phyloP scores from a whole-genome alignment of 2,888 invertebrate genomes.

The Allolobophora icterica region DNA sequence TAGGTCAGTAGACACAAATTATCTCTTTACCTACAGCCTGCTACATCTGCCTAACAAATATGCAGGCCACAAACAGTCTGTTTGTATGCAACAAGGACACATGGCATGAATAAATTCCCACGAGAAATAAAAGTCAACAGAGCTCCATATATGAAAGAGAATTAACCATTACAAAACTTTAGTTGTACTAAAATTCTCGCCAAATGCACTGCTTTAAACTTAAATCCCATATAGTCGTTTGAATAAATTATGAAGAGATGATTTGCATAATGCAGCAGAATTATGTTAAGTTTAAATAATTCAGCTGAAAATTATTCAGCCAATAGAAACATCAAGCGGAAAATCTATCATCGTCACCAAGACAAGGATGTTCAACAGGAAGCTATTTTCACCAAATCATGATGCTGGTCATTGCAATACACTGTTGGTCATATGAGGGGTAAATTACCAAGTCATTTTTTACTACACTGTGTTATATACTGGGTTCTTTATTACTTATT shows the following conservation, averaged over 20 bases:
- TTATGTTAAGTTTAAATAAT: not conserved
- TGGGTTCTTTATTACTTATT: no score
- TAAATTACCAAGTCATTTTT: not conserved
- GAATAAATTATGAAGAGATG: not conserved
- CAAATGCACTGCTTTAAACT: no score
- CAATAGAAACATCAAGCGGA: not conserved
- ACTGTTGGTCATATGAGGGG: not conserved
- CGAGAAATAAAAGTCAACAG: not conserved
- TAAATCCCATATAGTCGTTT: not conserved
- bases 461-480: no score
- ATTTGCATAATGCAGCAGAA: not conserved
- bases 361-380: not conserved
- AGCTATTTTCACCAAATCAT: not conserved
- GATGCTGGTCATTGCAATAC: not conserved
- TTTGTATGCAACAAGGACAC: not conserved
- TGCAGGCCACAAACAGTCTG: not conserved
- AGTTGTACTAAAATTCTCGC: not conserved
- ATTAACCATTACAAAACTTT: not conserved
- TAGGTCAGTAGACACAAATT: not conserved
- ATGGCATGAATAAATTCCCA: not conserved
- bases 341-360: conserved; percentile 8
- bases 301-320: not conserved
- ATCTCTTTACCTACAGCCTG: not conserved
- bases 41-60: not conserved
- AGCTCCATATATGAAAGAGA: not conserved